phyloP scores from a whole-genome alignment of 2,888 invertebrate genomes.

The Papilio protenor region DNA sequence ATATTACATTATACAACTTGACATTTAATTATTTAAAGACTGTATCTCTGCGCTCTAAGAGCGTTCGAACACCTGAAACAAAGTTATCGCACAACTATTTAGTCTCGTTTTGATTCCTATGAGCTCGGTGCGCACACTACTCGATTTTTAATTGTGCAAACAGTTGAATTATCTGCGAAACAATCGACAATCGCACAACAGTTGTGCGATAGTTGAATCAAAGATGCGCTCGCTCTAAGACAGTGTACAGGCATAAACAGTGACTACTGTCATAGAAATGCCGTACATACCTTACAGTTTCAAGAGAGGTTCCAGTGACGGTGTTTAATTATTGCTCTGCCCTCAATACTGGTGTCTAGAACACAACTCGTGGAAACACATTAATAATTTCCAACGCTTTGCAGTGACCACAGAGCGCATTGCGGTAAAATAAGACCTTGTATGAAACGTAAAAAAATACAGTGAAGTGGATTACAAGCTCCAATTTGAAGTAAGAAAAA shows the following conservation, averaged over 20 bases:
- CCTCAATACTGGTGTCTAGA: conserved; percentile 20
- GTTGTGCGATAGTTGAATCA: no score
- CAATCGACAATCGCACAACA: no score
- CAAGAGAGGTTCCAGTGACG: conserved; percentile 6
- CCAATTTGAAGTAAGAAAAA: conserved; percentile 39
- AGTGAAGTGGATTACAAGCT: conserved; percentile 42
- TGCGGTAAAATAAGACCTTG: conserved; percentile 25
- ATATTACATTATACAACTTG: not conserved
- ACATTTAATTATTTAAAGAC: not conserved
- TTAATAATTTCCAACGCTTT: conserved; percentile 10
- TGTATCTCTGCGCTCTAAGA: not conserved
- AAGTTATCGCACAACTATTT: no score
- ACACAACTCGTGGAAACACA: not conserved
- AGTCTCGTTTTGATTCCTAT: no score
- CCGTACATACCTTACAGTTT: not conserved
- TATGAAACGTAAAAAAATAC: conserved; percentile 33
- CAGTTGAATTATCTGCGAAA: no score
- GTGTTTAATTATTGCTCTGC: conserved; percentile 18
- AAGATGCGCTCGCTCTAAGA: not conserved
- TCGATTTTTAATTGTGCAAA: no score
- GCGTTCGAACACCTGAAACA: no score
- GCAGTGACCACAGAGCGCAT: conserved; percentile 27
- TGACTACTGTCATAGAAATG: not conserved
- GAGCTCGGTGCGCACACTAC: no score
- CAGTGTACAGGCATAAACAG: not conserved